These are phyloP conservation scores for Callithrix jacchus DNA, from an alignment of 2,113 vertebrate species.

Conservation along the genomic window DNA sequence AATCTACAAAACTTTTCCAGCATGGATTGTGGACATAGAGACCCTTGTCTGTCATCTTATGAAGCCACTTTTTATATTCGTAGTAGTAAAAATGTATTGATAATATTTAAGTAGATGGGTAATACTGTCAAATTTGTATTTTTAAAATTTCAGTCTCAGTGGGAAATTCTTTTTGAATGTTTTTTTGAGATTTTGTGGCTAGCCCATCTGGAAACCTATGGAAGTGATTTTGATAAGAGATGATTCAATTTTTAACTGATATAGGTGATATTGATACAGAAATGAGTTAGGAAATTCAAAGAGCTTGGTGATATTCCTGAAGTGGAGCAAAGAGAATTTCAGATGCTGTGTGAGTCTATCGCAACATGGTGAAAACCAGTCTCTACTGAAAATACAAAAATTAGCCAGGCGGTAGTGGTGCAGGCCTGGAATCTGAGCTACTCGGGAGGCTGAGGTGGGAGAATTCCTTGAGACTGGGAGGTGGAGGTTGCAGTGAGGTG, in stretches of 20 bases:
- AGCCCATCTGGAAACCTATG: background rate
- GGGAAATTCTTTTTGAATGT: background rate
- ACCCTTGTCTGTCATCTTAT: background rate
- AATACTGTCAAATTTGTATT: background rate
- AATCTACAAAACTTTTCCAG: background rate
- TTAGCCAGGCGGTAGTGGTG: too few species aligned
- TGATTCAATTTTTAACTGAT: background rate
- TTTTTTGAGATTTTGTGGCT: background rate
- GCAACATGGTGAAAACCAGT: too few species aligned
- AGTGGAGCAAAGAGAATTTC: background rate
- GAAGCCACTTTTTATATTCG: background rate
- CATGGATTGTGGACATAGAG: background rate
- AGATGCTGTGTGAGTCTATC: background rate
- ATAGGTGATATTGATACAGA: background rate
- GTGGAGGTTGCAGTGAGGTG: rapidly evolving
- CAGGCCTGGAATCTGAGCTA: too few species aligned
- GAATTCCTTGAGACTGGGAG: too few species aligned
- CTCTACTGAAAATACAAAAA: too few species aligned
- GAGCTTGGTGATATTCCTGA: background rate
- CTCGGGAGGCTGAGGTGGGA: too few species aligned
- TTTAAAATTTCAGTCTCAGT: background rate
- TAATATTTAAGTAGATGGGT: background rate
- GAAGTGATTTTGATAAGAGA: background rate
- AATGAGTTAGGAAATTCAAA: background rate
- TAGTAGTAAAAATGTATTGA: background rate